Conservation (phyloP, 2,888 invertebrate genomes). For the Polietes domitor region DNA sequence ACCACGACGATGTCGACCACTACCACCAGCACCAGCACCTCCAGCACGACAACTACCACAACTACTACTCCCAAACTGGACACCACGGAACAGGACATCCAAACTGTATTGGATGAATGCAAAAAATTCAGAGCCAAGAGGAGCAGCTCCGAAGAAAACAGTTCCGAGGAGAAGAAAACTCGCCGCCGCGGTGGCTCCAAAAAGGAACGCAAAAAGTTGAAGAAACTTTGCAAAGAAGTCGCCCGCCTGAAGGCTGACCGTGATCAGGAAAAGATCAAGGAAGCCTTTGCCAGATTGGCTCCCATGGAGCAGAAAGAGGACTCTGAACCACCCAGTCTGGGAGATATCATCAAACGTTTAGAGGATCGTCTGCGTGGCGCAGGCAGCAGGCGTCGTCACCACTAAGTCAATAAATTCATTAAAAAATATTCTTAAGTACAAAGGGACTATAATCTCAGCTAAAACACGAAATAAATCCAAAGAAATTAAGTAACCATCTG, state of each 20-base stretch:
- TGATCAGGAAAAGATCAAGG: slow-evolving; percentile 7
- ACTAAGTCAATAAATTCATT: not conserved
- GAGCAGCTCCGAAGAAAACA: slow-evolving; percentile 23
- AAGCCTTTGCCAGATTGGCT: slow-evolving; percentile 1
- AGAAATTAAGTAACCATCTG: too few relatives aligned
- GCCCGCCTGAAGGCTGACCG: not conserved
- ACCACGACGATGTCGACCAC: not conserved
- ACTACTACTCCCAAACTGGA: not conserved
- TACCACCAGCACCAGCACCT: not conserved
- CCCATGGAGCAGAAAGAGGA: not conserved
- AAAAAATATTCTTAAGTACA: too few relatives aligned
- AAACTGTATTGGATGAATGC: not conserved
- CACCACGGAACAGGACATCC: not conserved
- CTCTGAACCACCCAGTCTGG: not conserved
- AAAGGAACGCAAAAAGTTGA: not conserved
- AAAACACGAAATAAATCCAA: too few relatives aligned
- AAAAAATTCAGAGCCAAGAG: slow-evolving; percentile 13
- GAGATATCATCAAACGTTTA: not conserved
- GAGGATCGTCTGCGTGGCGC: not conserved
- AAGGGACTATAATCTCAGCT: too few relatives aligned
- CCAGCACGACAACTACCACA: slow-evolving; percentile 2
- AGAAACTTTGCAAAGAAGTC: slow-evolving; percentile 29
- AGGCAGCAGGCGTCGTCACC: slow-evolving; percentile 1
- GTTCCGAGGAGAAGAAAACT: slow-evolving; percentile 24
- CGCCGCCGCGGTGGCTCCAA: not conserved